phyloP scores from a whole-genome alignment of 2,888 invertebrate species.

The Ectemnius continuus region DNA sequence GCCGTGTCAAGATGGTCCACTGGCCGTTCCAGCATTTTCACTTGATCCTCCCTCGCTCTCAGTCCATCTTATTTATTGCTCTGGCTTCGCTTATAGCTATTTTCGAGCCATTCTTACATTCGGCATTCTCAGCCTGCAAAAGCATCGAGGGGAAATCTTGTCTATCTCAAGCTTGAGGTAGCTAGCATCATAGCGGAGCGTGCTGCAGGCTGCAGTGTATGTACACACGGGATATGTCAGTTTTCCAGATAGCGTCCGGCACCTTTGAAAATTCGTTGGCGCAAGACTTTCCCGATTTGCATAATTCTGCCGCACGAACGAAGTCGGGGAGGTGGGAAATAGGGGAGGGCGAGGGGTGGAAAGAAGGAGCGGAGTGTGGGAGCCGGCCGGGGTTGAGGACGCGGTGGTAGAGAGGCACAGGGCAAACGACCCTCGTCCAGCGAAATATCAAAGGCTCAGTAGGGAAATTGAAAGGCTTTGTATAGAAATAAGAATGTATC shows the following conservation, averaged over 20 bases:
- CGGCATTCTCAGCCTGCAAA: too few relatives aligned
- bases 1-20: slow-evolving; percentile 5
- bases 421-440: slow-evolving; percentile 63
- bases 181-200: too few relatives aligned
- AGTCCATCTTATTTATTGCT: slow-evolving; percentile 4
- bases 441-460: slow-evolving; percentile 73
- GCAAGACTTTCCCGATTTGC: slow-evolving; percentile 50
- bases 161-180: too few relatives aligned
- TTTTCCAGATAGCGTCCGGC: slow-evolving; percentile 3
- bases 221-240: too few relatives aligned
- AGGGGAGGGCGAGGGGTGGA: slow-evolving; percentile 18
- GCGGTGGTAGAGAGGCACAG: slow-evolving; percentile 19
- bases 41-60: slow-evolving; percentile 2
- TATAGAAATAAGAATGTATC: slow-evolving; percentile 75
- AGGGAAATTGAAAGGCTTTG: slow-evolving; percentile 76
- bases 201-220: too few relatives aligned
- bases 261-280: slow-evolving; percentile 18
- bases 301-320: slow-evolving; percentile 51
- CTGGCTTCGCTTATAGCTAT: background rate
- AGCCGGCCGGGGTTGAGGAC: slow-evolving; percentile 16
- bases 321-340: slow-evolving; percentile 12
- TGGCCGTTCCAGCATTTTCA: slow-evolving; percentile 19
- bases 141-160: too few relatives aligned
- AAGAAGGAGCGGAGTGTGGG: slow-evolving; percentile 38
- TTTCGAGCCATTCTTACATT: too few relatives aligned